These are phyloP conservation scores for Buteo buteo DNA, from an alignment of 2,113 vertebrate genomes.

Conservation along the genomic window DNA sequence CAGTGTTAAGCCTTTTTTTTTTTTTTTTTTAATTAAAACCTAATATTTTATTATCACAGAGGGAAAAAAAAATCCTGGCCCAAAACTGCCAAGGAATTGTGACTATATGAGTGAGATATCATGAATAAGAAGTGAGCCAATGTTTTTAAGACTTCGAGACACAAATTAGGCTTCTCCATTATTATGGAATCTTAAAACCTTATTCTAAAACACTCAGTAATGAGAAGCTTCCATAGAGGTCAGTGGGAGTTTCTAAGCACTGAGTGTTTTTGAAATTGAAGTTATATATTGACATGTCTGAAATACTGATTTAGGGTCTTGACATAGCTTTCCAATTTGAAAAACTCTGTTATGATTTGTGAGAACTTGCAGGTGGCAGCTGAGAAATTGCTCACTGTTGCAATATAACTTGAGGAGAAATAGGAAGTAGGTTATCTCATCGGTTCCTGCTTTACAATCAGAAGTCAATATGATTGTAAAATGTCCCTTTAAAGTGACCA, in stretches of 20 bases:
- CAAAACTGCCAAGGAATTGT: background rate
- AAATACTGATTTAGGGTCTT: background rate
- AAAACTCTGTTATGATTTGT: background rate
- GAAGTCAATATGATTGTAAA: background rate
- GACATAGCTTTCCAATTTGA: background rate
- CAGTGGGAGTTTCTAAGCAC: background rate
- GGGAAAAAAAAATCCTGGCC: background rate
- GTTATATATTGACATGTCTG: background rate
- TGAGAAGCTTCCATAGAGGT: background rate
- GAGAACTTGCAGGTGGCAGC: background rate
- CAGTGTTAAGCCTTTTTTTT: background rate
- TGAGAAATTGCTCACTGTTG: background rate
- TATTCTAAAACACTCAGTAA: background rate
- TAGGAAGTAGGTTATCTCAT: background rate
- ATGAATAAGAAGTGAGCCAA: background rate
- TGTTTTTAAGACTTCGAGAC: background rate
- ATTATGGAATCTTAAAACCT: background rate
- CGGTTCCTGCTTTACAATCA: background rate
- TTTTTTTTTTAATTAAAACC: background rate
- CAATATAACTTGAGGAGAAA: background rate
- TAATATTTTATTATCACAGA: background rate
- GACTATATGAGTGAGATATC: background rate
- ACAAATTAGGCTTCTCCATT: background rate
- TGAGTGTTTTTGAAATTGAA: background rate
- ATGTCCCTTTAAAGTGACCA: background rate